These are phyloP conservation scores for Ooceraea biroi DNA, from an alignment of 1,140 invertebrate genomes.

Conservation along the genomic window DNA sequence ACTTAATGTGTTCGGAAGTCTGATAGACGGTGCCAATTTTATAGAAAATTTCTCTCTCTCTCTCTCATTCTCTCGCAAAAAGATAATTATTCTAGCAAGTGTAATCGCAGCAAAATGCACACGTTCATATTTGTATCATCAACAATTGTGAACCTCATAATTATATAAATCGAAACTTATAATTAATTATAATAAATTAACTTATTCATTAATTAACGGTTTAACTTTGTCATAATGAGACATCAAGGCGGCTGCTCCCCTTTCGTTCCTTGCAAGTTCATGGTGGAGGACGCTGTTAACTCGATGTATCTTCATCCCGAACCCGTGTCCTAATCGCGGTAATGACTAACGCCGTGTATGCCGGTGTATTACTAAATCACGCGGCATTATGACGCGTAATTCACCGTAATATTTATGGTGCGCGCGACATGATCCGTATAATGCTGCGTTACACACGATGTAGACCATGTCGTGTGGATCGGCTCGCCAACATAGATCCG, in stretches of 20 bases:
- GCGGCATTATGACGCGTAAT: conserved; percentile 38
- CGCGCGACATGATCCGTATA: conserved; percentile 49
- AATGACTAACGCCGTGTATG: conserved; percentile 40
- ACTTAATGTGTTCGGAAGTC: not conserved
- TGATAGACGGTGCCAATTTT: conserved; percentile 9
- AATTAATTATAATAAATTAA: no score
- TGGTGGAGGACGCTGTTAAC: not conserved
- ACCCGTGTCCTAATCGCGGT: conserved; percentile 35
- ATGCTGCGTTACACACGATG: conserved; percentile 54
- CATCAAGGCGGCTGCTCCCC: not conserved
- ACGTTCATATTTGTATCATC: not conserved
- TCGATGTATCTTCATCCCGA: conserved; percentile 14
- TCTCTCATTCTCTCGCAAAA: not conserved
- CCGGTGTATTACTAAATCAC: not conserved
- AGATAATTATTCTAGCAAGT: not conserved
- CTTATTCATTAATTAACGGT: conserved; percentile 10
- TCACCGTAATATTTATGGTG: conserved; percentile 52
- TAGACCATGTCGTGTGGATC: conserved; percentile 4
- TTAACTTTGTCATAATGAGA: not conserved
- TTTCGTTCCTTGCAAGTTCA: conserved; percentile 8
- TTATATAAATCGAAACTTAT: no score
- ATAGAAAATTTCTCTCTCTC: not conserved
- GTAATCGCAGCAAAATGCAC: not conserved
- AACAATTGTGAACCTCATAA: no score
- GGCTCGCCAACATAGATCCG: conserved; percentile 18